A percentile compares a stretch with the other conserved stretches of the same genome.
These are phyloP conservation scores for Tipula confusa DNA, from an alignment of 2,888 invertebrate species.

Conservation along the genomic window DNA sequence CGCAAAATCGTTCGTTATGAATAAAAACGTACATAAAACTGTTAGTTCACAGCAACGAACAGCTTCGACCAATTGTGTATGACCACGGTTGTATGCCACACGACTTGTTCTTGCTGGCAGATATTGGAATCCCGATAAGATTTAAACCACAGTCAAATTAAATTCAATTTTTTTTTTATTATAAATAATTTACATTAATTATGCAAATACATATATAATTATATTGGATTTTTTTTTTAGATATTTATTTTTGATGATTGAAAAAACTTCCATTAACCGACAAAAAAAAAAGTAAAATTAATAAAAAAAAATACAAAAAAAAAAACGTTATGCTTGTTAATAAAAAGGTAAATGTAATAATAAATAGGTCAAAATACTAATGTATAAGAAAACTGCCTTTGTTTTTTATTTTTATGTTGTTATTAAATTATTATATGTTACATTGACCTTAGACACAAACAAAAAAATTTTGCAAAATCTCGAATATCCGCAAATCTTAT, in stretches of 20 bases:
- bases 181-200: background rate
- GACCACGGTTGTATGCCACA: slow-evolving; percentile 36
- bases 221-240: slow-evolving; percentile 14
- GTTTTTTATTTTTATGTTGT: background rate
- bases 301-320: background rate
- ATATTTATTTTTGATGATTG: slow-evolving; percentile 14
- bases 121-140: slow-evolving; percentile 29
- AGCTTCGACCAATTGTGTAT: slow-evolving; percentile 38
- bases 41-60: background rate
- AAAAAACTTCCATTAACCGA: slow-evolving; percentile 14
- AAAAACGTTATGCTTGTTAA: background rate
- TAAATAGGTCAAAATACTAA: background rate
- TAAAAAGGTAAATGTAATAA: background rate
- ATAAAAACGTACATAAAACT: background rate
- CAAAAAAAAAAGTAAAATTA: background rate
- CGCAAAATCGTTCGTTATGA: background rate
- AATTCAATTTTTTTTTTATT: background rate
- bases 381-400: background rate
- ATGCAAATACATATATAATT: background rate
- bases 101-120: slow-evolving; percentile 29
- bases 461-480: too few relatives aligned
- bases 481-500: background rate
- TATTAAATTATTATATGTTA: background rate
- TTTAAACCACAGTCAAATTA: background rate
- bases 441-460: background rate